A percentile compares a stretch with the other conserved stretches of the same genome.
These are phyloP conservation scores for Cladopsammia gracilis DNA, from an alignment of 64 coral and sea anemone species.

Conservation along the genomic window DNA sequence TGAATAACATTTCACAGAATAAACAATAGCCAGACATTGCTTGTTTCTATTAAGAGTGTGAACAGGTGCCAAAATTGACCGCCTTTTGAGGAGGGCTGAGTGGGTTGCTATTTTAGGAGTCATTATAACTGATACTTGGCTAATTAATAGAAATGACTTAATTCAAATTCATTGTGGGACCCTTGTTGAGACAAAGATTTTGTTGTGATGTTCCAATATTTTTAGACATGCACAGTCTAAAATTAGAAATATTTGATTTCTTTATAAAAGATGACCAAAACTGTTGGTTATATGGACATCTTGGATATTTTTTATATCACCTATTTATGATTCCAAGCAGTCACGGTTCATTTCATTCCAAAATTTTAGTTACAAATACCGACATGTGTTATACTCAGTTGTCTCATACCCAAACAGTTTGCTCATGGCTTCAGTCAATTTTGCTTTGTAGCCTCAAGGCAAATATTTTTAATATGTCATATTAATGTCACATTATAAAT, in stretches of 20 bases:
- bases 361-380: too few relatives aligned
- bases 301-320: too few relatives aligned
- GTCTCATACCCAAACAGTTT: too few relatives aligned
- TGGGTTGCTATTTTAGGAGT: slow-evolving; percentile 22
- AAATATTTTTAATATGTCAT: too few relatives aligned
- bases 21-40: neutral
- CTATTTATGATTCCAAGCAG: too few relatives aligned
- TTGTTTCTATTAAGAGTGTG: neutral
- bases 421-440: too few relatives aligned
- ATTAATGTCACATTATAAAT: too few relatives aligned
- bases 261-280: too few relatives aligned
- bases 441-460: too few relatives aligned
- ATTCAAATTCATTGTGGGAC: neutral
- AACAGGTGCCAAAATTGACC: neutral
- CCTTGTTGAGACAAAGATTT: neutral
- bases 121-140: neutral
- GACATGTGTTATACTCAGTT: too few relatives aligned
- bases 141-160: neutral
- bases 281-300: too few relatives aligned
- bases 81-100: neutral
- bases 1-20: neutral
- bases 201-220: neutral
- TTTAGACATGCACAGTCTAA: neutral
- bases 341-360: too few relatives aligned
- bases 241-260: neutral